A percentile compares a stretch with the other conserved stretches of the same genome.
Conservation (phyloP, 2,888 invertebrate genomes). For the Pinctada fucata region DNA sequence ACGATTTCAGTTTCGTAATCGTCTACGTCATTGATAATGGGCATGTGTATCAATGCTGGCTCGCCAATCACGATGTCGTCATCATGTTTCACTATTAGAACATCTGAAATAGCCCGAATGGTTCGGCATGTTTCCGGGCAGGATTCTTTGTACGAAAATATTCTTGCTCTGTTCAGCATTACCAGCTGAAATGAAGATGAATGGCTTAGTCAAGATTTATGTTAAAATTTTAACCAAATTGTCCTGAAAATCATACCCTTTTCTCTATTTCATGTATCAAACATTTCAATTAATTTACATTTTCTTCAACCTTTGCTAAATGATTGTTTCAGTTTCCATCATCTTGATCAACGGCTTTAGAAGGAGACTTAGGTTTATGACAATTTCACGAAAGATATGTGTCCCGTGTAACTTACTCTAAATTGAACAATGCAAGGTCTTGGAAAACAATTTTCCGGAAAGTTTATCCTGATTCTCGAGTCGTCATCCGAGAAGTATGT, state of each 20-base stretch:
- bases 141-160: constrained; percentile 56
- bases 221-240: not conserved
- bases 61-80: constrained; percentile 45
- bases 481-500: constrained; percentile 55
- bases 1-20: constrained; percentile 53
- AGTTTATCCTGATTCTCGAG: constrained; percentile 52
- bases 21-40: constrained; percentile 55
- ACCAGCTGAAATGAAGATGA: constrained; percentile 45
- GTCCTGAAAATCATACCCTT: too few relatives aligned
- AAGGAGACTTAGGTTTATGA: too few relatives aligned
- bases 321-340: too few relatives aligned
- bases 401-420: constrained; percentile 38
- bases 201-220: not conserved
- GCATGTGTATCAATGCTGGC: constrained; percentile 52
- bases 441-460: constrained; percentile 47
- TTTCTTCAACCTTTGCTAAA: too few relatives aligned
- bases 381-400: too few relatives aligned
- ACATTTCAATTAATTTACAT: too few relatives aligned
- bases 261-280: too few relatives aligned
- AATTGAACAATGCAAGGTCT: constrained; percentile 44
- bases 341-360: too few relatives aligned
- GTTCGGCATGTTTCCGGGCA: constrained; percentile 48
- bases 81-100: constrained; percentile 49
- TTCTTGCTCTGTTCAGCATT: constrained; percentile 51
- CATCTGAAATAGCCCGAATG: constrained; percentile 51